Base-by-base conservation (phyloP, 2,113 vertebrate species). In the Vanacampus margaritifer region DNA sequence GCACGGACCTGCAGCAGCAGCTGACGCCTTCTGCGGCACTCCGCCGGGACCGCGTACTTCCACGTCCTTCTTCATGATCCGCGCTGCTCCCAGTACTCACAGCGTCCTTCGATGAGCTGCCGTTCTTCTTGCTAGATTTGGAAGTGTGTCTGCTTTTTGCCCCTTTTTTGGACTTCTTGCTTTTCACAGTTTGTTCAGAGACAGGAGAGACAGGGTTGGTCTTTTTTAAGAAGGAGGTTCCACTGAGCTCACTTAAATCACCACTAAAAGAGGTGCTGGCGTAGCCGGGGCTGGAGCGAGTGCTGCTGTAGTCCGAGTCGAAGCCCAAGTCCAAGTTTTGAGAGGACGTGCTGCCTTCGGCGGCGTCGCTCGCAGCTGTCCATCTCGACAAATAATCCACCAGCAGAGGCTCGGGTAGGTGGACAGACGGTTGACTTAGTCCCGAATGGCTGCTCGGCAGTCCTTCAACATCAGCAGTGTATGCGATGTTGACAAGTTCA, bases 1-100 rank as follows among this genome's bases (percentile, higher is more conserved):
- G 79, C 21, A 85, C 23, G 19, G 76, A 79, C 76, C 73, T 83
- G 66, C 83, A 91, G 83, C 91, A 91, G 76, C 74, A 84, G 10
- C 74, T 74, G 84, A 90, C 12, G 1, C 86, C 79, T 7, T 83
- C 75, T 1, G 61, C 80, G 45, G 82, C 60, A 6, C 64, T 80
- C 53, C n/a, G 73, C 68, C 72, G 54, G 77, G 91, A 87, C 14
- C 1, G 5, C 12, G 6, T 69, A 58, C 84, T 79, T 7, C 11
- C 57, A 16, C 37, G 2, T 32, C 51, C 77, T 6, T 78, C 72
- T 0, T 71, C 72, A 0, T 21, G 3, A 2, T 73, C 65, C 0
- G 68, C 75, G n/a, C 63, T 50, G 9, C 35, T 65, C 70, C 67
- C 81, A 66, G 70, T 14, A 11, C 16, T 45, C 7, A 45, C 21